Percentiles rank a stretch among this genome's conserved stretches.
Conservation (phyloP, 2,888 invertebrate genomes). For the Mythimna pallens region DNA sequence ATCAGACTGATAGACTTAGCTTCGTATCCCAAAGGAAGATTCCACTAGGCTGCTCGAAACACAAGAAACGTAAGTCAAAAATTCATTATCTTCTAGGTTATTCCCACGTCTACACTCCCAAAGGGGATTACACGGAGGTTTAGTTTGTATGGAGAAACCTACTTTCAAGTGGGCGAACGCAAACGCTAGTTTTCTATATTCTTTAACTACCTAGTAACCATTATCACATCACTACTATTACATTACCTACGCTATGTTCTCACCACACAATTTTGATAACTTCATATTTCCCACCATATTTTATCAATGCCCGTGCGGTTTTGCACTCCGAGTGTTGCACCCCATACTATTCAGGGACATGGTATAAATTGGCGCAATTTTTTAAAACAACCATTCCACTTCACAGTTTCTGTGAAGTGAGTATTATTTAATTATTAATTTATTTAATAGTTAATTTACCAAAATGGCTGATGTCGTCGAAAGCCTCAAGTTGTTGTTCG, state of each 20-base stretch:
- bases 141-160: too few species aligned
- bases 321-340: constrained; percentile 74
- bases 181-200: not conserved
- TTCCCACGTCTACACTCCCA: too few species aligned
- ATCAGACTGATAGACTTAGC: too few species aligned
- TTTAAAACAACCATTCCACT: constrained; percentile 72
- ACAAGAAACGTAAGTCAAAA: too few species aligned
- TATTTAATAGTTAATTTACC: constrained; percentile 42
- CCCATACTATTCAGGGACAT: constrained; percentile 44
- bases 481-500: constrained; percentile 87
- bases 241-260: constrained; percentile 8
- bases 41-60: too few species aligned
- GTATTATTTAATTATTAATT: constrained; percentile 50
- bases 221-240: not conserved
- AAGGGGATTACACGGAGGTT: too few species aligned
- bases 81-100: too few species aligned
- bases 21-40: too few species aligned
- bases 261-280: constrained; percentile 45
- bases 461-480: constrained; percentile 75
- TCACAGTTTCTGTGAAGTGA: constrained; percentile 85
- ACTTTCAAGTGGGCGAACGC: too few species aligned
- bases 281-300: constrained; percentile 57
- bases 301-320: constrained; percentile 73
- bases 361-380: constrained; percentile 64
- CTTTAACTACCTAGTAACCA: not conserved